Evolutionary conservation across 92 coral and sea anemone species (phyloP).

Genomic region (Montipora capitata): DNA sequence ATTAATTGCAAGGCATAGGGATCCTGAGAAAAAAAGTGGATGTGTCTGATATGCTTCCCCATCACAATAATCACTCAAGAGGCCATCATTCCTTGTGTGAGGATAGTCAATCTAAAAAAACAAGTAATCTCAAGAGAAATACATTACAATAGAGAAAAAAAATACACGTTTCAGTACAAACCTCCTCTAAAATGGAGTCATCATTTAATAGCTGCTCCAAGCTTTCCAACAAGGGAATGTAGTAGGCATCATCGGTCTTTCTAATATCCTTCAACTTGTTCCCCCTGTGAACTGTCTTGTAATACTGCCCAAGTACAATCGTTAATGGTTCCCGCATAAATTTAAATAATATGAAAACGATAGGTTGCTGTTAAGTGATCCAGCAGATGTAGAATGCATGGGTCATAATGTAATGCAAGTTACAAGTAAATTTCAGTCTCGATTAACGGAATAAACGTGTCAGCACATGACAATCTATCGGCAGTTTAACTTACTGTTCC

Average conservation of each 20-base stretch:
- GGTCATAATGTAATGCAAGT: too few species aligned
- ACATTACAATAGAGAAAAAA: neutral
- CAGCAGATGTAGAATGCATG: too few species aligned
- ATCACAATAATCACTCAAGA: slow-evolving; percentile 77
- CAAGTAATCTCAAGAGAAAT: neutral
- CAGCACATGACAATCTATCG: too few species aligned
- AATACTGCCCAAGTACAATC: slow-evolving; percentile 26
- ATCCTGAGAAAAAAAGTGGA: slow-evolving; percentile 66
- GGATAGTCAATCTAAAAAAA: slow-evolving; percentile 70
- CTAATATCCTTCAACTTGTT: slow-evolving; percentile 6
- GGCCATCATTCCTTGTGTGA: slow-evolving; percentile 68
- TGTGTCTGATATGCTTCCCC: slow-evolving; percentile 67
- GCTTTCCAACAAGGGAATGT: slow-evolving; percentile 36
- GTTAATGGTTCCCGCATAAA: slow-evolving; percentile 42
- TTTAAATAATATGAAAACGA: too few species aligned
- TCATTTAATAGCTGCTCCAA: slow-evolving; percentile 48
- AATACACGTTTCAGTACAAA: too few species aligned
- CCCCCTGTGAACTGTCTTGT: slow-evolving; percentile 22
- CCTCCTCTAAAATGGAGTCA: slow-evolving; percentile 37
- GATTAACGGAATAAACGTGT: too few species aligned
- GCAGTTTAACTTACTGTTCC: too few species aligned
- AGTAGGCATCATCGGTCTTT: slow-evolving; percentile 24
- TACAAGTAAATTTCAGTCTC: too few species aligned
- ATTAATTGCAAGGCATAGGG: slow-evolving; percentile 59
- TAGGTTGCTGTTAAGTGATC: too few species aligned